These are phyloP conservation scores for Lordiphosa mommai DNA, from an alignment of 1,140 invertebrate genomes.

Conservation along the genomic window DNA sequence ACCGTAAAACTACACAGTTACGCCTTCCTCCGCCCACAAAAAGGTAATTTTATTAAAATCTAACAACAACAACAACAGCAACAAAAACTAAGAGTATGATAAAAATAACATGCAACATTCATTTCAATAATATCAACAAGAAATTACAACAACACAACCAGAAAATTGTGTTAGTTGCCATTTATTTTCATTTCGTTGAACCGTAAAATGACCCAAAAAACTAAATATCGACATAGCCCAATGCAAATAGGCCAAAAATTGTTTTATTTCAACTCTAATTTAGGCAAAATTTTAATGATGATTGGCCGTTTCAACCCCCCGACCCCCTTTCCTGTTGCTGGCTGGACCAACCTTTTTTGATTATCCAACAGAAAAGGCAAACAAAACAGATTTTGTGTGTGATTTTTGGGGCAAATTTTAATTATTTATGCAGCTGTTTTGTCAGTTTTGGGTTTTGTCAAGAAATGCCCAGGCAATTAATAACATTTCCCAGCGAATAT, in stretches of 20 bases:
- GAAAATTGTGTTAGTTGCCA: slow-evolving; percentile 15
- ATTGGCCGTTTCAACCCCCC: slow-evolving; percentile 37
- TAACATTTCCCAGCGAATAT: slow-evolving; percentile 37
- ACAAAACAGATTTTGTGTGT: slow-evolving; percentile 54
- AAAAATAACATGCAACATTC: slow-evolving; percentile 35
- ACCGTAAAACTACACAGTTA: slow-evolving; percentile 3
- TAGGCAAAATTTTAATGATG: slow-evolving; percentile 65
- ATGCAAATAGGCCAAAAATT: slow-evolving; percentile 55
- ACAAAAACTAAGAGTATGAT: not conserved
- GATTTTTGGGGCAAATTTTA: slow-evolving; percentile 62
- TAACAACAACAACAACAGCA: slow-evolving; percentile 14
- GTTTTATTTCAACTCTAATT: slow-evolving; percentile 70
- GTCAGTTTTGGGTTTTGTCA: slow-evolving; percentile 13
- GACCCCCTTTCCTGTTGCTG: not conserved
- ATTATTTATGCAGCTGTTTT: slow-evolving; percentile 71
- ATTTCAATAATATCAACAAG: slow-evolving; percentile 45
- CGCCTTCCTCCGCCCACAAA: slow-evolving; percentile 10
- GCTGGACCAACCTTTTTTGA: not conserved
- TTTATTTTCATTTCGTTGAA: slow-evolving; percentile 58
- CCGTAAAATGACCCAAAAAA: slow-evolving; percentile 56
- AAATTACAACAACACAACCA: slow-evolving; percentile 12
- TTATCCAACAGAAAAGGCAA: slow-evolving; percentile 10
- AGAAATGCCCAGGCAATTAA: slow-evolving; percentile 46
- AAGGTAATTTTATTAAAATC: slow-evolving; percentile 53
- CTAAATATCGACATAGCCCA: slow-evolving; percentile 50